phyloP scores from a whole-genome alignment of 1,140 invertebrate genomes.

The Brachionus plicatilis region DNA sequence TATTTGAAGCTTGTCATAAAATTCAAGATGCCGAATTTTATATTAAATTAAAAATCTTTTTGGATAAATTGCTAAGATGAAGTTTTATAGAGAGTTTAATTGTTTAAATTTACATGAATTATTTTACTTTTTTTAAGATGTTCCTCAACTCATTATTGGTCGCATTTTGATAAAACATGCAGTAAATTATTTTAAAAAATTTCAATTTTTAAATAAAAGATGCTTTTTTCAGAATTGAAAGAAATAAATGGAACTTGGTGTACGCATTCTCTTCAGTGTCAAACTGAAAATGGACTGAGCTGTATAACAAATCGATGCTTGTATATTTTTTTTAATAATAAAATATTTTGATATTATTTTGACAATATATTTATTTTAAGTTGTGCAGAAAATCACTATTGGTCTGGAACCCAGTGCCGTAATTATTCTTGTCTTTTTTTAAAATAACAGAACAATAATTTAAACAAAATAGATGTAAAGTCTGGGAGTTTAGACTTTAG shows the following conservation, averaged over 20 bases:
- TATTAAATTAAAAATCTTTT: no score
- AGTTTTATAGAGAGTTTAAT: no score
- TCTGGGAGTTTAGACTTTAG: no score
- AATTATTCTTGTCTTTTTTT: not conserved
- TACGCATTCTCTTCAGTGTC: not conserved
- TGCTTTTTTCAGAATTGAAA: not conserved
- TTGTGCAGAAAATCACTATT: not conserved
- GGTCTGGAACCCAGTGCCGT: not conserved
- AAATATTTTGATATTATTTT: no score
- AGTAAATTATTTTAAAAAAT: not conserved
- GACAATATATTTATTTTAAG: not conserved
- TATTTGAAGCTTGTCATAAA: no score
- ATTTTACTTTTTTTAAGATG: not conserved
- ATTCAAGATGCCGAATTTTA: no score
- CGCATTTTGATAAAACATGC: not conserved
- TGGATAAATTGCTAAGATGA: no score
- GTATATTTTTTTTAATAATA: not conserved
- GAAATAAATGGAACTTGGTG: not conserved
- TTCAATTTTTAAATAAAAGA: not conserved
- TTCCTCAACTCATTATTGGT: constrained; percentile 21
- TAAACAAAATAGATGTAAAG: no score
- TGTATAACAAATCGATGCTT: not conserved
- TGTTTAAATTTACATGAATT: no score
- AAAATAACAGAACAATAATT: not conserved
- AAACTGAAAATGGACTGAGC: not conserved